These are phyloP conservation scores for Ammodytes dubius DNA, from an alignment of 2,113 vertebrate species.

Conservation along the genomic window DNA sequence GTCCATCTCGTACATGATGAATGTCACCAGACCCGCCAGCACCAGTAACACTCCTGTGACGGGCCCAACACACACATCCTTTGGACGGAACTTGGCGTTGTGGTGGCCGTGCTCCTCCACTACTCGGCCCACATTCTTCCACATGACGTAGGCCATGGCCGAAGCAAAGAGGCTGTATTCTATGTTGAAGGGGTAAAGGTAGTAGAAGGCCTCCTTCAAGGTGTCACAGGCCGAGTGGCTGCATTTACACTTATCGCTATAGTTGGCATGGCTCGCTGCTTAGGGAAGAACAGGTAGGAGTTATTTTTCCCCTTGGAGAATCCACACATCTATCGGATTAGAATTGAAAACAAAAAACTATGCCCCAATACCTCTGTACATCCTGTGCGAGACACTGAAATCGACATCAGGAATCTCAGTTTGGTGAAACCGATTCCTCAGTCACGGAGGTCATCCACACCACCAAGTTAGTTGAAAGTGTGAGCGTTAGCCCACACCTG, in stretches of 20 bases:
- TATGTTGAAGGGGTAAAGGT: slow-evolving; percentile 95
- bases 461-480: slow-evolving; percentile 90
- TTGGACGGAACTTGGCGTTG: slow-evolving; percentile 78
- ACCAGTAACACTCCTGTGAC: slow-evolving; percentile 84
- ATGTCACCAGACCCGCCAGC: slow-evolving; percentile 86
- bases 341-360: background rate
- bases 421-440: slow-evolving; percentile 92
- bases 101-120: slow-evolving; percentile 80
- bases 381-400: slow-evolving; percentile 25
- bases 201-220: slow-evolving; percentile 91
- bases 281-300: background rate
- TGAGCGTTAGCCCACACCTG: slow-evolving; percentile 93
- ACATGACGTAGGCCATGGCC: slow-evolving; percentile 94
- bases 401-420: slow-evolving; percentile 68
- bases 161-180: slow-evolving; percentile 97
- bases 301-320: background rate
- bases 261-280: slow-evolving; percentile 38
- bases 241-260: slow-evolving; percentile 81
- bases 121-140: slow-evolving; percentile 92
- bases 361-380: slow-evolving; percentile 54
- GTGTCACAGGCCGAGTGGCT: slow-evolving; percentile 84
- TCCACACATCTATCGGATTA: background rate
- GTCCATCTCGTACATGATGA: slow-evolving; percentile 89
- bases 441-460: slow-evolving; percentile 94
- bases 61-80: slow-evolving; percentile 85